These are phyloP conservation scores for Heliocidaris erythrogramma DNA, from an alignment of 35 echinoderm and acorn worm species.

Conservation along the genomic window DNA sequence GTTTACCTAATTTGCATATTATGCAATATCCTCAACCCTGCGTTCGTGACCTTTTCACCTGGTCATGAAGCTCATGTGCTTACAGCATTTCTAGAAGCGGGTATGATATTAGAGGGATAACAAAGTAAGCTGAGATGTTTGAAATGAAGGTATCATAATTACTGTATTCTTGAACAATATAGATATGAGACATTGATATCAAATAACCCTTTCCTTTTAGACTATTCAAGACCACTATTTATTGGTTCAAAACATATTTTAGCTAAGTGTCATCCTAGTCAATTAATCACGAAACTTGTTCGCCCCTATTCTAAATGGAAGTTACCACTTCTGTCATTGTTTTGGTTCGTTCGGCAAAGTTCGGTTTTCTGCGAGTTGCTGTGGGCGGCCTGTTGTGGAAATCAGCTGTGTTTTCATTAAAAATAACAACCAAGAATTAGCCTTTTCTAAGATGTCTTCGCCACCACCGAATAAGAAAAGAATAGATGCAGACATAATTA, in stretches of 20 bases:
- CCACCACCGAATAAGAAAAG: slow-evolving; percentile 85
- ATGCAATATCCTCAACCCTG: slow-evolving; percentile 2
- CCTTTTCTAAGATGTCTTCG: slow-evolving; percentile 84
- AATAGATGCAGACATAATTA: slow-evolving; percentile 84
- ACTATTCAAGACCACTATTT: not conserved
- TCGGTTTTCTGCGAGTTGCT: slow-evolving; percentile 52
- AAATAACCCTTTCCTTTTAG: not conserved
- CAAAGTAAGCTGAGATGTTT: not conserved
- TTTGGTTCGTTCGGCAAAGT: slow-evolving; percentile 72
- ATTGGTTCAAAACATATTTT: not conserved
- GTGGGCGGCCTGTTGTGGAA: slow-evolving; percentile 55
- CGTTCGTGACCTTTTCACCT: not conserved
- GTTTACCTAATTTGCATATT: slow-evolving; percentile 54
- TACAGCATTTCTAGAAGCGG: slow-evolving; percentile 25
- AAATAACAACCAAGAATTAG: slow-evolving; percentile 57
- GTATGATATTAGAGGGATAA: not conserved
- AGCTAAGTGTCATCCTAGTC: not conserved
- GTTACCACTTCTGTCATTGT: slow-evolving; percentile 64
- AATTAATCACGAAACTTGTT: not conserved
- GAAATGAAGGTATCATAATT: not conserved
- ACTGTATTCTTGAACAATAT: not conserved
- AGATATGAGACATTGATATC: not conserved
- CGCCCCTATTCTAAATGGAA: slow-evolving; percentile 57
- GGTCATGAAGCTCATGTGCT: slow-evolving; percentile 25
- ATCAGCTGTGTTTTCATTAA: slow-evolving; percentile 54